phyloP scores from a whole-genome alignment of 2,888 invertebrate species.

The Mellilla xanthometata region DNA sequence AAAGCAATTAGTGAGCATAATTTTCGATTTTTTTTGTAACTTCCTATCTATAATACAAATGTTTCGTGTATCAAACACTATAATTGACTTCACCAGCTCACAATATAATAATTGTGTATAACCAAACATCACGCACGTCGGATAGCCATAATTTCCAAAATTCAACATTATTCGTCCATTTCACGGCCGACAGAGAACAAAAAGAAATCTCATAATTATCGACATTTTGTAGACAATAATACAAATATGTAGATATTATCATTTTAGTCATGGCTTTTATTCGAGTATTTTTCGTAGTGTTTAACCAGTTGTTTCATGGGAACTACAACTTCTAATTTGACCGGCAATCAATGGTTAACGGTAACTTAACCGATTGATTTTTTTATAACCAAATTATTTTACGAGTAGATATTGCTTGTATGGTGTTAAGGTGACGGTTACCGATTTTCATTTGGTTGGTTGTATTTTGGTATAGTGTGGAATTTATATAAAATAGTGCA shows the following conservation, averaged over 20 bases:
- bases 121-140: slow-evolving; percentile 12
- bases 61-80: slow-evolving; percentile 2
- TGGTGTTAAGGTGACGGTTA: slow-evolving; percentile 49
- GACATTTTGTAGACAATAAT: slow-evolving; percentile 39
- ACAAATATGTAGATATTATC: slow-evolving; percentile 61
- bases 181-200: slow-evolving; percentile 29
- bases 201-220: slow-evolving; percentile 20
- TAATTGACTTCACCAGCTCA: slow-evolving; percentile 1
- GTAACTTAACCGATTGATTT: slow-evolving; percentile 61
- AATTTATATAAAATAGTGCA: too few relatives aligned
- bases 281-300: slow-evolving; percentile 56
- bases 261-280: slow-evolving; percentile 61
- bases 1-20: too few relatives aligned
- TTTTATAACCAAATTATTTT: slow-evolving; percentile 63
- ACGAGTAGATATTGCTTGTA: slow-evolving; percentile 50
- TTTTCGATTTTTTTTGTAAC: background rate
- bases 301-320: slow-evolving; percentile 59
- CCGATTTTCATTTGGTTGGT: background rate
- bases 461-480: background rate
- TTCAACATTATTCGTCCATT: slow-evolving; percentile 22
- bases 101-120: slow-evolving; percentile 7
- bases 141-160: slow-evolving; percentile 6
- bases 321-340: slow-evolving; percentile 43
- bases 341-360: slow-evolving; percentile 57
- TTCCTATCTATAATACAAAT: background rate